Conservation (phyloP, 2,113 vertebrate genomes). For the Beaufortia kweichowensis region DNA sequence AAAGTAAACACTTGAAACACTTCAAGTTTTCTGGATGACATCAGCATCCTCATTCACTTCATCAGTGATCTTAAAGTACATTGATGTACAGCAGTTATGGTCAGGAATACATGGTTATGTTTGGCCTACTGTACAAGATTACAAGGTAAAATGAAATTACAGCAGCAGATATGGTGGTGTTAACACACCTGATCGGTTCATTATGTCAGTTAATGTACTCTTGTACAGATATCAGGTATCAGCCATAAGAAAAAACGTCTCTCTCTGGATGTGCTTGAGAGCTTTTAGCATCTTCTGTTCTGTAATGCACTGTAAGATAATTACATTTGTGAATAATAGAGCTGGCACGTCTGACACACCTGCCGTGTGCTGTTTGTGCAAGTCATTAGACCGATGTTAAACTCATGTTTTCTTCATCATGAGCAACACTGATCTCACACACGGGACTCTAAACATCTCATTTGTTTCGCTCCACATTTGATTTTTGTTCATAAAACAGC, state of each 20-base stretch:
- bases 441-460: too few relatives aligned
- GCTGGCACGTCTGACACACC: constrained; percentile 57
- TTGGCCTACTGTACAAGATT: constrained; percentile 40
- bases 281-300: constrained; percentile 12
- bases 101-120: constrained; percentile 41
- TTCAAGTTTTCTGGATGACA: too few relatives aligned
- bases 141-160: constrained; percentile 45
- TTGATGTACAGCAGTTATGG: constrained; percentile 44
- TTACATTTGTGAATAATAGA: constrained; percentile 52
- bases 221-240: constrained; percentile 48
- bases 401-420: constrained; percentile 36
- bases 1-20: too few relatives aligned
- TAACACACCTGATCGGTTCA: constrained; percentile 32
- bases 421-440: constrained; percentile 5
- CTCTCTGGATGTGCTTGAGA: constrained; percentile 35
- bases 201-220: constrained; percentile 52
- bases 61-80: constrained; percentile 22
- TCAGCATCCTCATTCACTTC: too few relatives aligned
- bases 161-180: constrained; percentile 38
- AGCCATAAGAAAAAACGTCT: constrained; percentile 18
- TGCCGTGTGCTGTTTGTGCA: constrained; percentile 53
- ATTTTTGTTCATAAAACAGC: too few relatives aligned
- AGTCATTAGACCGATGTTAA: constrained; percentile 58
- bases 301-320: constrained; percentile 44
- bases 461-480: constrained; percentile 43